These are phyloP conservation scores for Leucophora obtusa DNA, from an alignment of 2,888 invertebrate species.

Conservation along the genomic window DNA sequence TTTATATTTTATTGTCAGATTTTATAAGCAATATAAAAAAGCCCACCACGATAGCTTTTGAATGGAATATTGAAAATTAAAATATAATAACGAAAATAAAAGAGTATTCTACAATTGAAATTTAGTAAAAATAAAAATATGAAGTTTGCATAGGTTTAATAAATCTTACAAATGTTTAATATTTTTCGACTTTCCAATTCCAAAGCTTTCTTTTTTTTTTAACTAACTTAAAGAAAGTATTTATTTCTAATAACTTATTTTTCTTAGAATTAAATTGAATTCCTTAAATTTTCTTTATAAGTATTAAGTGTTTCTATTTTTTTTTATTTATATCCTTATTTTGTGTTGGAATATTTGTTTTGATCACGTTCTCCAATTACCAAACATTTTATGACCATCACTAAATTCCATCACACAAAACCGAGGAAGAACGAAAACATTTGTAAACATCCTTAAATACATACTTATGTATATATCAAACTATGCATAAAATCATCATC, in stretches of 20 bases:
- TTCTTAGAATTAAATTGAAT: background rate
- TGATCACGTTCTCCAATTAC: constrained; percentile 32
- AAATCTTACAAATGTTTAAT: no score
- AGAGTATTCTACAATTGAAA: no score
- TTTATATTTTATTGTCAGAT: no score
- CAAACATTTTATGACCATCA: constrained; percentile 31
- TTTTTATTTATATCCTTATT: background rate
- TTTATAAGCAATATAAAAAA: no score
- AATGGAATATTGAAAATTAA: no score
- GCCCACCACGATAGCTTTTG: no score
- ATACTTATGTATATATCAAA: constrained; percentile 15
- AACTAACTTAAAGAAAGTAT: background rate
- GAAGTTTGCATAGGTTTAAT: no score
- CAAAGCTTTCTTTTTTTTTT: no score
- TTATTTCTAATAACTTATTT: background rate
- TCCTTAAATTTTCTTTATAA: background rate
- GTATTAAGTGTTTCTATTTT: background rate
- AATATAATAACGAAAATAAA: no score
- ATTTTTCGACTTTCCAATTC: no score
- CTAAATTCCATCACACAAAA: constrained; percentile 5
- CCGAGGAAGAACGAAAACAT: background rate
- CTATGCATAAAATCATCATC: constrained; percentile 31
- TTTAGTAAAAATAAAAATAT: no score
- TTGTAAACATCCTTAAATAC: background rate
- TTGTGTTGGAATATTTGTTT: background rate